phyloP scores from a whole-genome alignment of 2,888 invertebrate genomes.

The Andrena hattorfiana region DNA sequence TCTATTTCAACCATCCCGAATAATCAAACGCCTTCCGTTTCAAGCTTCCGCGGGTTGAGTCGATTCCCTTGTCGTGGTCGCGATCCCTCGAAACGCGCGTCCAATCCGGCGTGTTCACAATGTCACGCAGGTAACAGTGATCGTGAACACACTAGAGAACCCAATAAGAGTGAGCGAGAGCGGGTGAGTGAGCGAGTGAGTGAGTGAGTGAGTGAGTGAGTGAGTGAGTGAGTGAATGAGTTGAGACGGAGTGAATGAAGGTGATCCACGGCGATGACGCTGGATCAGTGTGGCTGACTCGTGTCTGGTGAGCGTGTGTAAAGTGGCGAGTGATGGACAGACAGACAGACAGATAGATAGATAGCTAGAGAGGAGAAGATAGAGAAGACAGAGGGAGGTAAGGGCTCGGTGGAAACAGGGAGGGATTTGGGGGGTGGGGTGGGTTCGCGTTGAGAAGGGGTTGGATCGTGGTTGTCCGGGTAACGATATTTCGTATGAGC shows the following conservation, averaged over 20 bases:
- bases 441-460: constrained; percentile 54
- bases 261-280: constrained; percentile 63
- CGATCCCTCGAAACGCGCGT: constrained; percentile 28
- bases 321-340: constrained; percentile 75
- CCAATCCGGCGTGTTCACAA: constrained; percentile 51
- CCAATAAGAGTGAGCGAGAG: constrained; percentile 69
- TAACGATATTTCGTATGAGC: constrained; percentile 72
- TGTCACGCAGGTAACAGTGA: constrained; percentile 70
- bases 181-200: constrained; percentile 61
- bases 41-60: not conserved
- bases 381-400: constrained; percentile 64
- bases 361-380: constrained; percentile 65
- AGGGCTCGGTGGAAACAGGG: constrained; percentile 33
- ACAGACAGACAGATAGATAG: constrained; percentile 73
- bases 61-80: not conserved
- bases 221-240: constrained; percentile 45
- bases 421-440: constrained; percentile 28
- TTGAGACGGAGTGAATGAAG: constrained; percentile 65
- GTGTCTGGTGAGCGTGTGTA: constrained; percentile 73
- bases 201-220: constrained; percentile 48
- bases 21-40: not conserved
- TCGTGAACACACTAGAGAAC: constrained; percentile 70
- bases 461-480: constrained; percentile 43
- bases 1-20: no score
- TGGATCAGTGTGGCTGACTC: constrained; percentile 69